Percentiles rank a stretch among this genome's conserved stretches.
Evolutionary conservation across 2,113 vertebrate genomes (phyloP).

Genomic region (Mungos mungo): DNA sequence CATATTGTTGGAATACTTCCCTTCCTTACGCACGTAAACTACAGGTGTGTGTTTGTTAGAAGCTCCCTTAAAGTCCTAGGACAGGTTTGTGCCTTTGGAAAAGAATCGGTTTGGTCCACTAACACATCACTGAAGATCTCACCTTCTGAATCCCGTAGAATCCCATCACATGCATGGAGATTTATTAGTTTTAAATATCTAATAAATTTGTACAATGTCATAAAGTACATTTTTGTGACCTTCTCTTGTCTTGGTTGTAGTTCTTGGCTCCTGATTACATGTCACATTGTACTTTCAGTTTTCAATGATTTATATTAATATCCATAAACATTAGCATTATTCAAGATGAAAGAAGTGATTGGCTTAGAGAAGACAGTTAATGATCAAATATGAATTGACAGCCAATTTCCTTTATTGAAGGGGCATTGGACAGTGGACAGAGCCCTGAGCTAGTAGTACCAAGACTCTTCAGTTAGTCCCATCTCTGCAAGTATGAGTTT

Average conservation of each 20-base stretch:
- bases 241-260: neutral
- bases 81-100: neutral
- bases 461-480: neutral
- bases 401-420: neutral
- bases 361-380: neutral
- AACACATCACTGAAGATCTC: neutral
- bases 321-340: neutral
- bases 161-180: accelerated
- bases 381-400: neutral
- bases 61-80: neutral
- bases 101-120: neutral
- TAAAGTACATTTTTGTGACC: neutral
- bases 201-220: neutral
- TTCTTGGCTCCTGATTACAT: neutral
- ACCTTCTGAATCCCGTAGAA: neutral
- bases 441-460: neutral
- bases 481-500: neutral
- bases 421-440: neutral
- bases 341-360: neutral
- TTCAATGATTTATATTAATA: neutral
- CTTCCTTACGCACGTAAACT: neutral
- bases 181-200: neutral
- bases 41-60: neutral
- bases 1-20: neutral
- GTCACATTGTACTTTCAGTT: neutral